These are phyloP conservation scores for Anguilla megastoma DNA, from an alignment of 2,797 vertebrate genomes.

Conservation along the genomic window DNA sequence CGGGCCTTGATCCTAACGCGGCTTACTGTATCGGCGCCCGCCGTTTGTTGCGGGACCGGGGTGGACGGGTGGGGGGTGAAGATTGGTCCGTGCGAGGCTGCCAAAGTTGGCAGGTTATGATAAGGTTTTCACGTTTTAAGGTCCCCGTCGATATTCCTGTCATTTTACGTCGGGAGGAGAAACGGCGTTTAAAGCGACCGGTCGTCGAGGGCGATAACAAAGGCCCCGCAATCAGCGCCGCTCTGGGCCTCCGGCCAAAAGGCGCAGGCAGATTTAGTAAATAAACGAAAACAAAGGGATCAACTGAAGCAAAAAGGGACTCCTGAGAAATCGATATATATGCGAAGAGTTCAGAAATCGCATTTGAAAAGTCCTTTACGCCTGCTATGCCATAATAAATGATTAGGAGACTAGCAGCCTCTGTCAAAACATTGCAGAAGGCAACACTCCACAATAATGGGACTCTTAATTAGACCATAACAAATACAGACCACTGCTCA, in stretches of 20 bases:
- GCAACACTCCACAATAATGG: constrained; percentile 29
- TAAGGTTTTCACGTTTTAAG: constrained; percentile 40
- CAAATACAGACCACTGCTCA: constrained; percentile 44
- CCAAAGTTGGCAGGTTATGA: constrained; percentile 32
- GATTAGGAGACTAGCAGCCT: constrained; percentile 47
- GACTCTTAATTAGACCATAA: constrained; percentile 51
- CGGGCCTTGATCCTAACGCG: constrained; percentile 76
- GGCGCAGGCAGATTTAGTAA: constrained; percentile 38
- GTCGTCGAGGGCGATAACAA: constrained; percentile 17
- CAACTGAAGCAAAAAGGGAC: constrained; percentile 3
- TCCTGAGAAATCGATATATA: constrained; percentile 40
- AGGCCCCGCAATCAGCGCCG: constrained; percentile 41
- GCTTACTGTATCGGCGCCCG: constrained; percentile 59
- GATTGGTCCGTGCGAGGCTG: constrained; percentile 23
- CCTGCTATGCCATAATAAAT: constrained; percentile 20
- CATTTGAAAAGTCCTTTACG: not conserved
- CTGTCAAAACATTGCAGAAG: constrained; percentile 52
- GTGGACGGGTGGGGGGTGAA: not conserved
- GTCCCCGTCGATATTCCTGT: constrained; percentile 41
- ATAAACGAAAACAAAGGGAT: constrained; percentile 42
- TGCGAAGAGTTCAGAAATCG: constrained; percentile 20
- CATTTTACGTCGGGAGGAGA: constrained; percentile 36
- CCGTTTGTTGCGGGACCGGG: not conserved
- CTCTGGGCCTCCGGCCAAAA: constrained; percentile 38
- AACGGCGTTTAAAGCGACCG: not conserved